Evolutionary conservation across 2,797 vertebrate genomes (phyloP).

Genomic region (Pangasius djambal): DNA sequence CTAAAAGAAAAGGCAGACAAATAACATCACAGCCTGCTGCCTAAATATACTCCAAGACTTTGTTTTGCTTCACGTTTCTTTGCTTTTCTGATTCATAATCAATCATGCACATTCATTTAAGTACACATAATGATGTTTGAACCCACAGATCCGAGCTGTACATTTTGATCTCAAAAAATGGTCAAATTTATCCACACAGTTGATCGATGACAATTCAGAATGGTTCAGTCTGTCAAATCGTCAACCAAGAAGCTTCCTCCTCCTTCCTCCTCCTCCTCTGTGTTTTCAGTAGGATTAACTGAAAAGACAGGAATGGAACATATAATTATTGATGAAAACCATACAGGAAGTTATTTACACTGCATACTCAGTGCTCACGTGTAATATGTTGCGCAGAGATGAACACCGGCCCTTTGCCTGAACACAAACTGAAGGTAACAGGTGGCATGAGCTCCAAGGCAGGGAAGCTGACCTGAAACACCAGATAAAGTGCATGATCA

Average conservation of each 20-base stretch:
- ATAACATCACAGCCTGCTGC: neutral
- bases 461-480: constrained; percentile 65
- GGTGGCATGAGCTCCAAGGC: constrained; percentile 70
- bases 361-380: constrained; percentile 59
- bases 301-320: neutral
- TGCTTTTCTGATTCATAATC: neutral
- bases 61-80: neutral
- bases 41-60: neutral
- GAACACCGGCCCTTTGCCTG: constrained; percentile 68
- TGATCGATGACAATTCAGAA: neutral
- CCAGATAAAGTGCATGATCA: neutral
- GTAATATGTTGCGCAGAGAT: constrained; percentile 65
- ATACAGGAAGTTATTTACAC: neutral
- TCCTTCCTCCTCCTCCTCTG: constrained; percentile 5
- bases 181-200: neutral
- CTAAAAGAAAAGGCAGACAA: neutral
- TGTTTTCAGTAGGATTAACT: constrained; percentile 54
- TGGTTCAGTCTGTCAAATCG: neutral
- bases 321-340: neutral
- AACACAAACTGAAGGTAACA: constrained; percentile 64
- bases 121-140: neutral
- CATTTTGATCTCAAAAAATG: neutral
- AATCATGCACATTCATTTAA: neutral
- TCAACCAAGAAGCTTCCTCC: constrained; percentile 5
- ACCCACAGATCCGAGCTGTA: neutral